Evolutionary conservation across 2,888 invertebrate genomes (phyloP).

Genomic region (Strigamia transsilvanica): DNA sequence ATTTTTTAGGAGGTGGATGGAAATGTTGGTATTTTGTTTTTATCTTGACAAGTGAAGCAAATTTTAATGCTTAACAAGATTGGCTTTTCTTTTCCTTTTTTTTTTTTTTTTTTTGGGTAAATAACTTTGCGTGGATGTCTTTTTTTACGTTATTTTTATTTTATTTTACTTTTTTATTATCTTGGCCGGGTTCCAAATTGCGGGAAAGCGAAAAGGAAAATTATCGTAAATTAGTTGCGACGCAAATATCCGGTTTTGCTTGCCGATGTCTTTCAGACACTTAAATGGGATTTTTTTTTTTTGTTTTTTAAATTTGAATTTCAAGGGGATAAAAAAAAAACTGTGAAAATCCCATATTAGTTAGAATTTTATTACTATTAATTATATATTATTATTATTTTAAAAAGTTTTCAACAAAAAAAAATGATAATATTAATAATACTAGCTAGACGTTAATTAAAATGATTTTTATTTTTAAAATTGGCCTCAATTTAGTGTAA

Average conservation of each 20-base stretch:
- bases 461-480: background rate
- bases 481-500: background rate
- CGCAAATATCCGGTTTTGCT: slow-evolving; percentile 46
- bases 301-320: background rate
- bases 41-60: slow-evolving; percentile 42
- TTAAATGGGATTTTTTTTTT: slow-evolving; percentile 37
- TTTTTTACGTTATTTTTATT: slow-evolving; percentile 32
- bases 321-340: background rate
- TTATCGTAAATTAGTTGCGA: slow-evolving; percentile 48
- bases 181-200: slow-evolving; percentile 24
- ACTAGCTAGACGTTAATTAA: background rate
- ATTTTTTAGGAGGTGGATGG: background rate
- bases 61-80: slow-evolving; percentile 29
- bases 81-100: background rate
- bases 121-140: slow-evolving; percentile 2
- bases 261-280: slow-evolving; percentile 41
- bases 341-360: background rate
- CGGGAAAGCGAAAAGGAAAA: slow-evolving; percentile 30
- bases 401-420: no score
- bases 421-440: no score
- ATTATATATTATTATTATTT: background rate
- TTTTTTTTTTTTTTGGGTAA: slow-evolving; percentile 21
- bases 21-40: slow-evolving; percentile 20
- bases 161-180: slow-evolving; percentile 27
- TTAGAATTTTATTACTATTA: background rate